phyloP scores from a whole-genome alignment of 1,140 invertebrate species.

The Vanessa tameamea region DNA sequence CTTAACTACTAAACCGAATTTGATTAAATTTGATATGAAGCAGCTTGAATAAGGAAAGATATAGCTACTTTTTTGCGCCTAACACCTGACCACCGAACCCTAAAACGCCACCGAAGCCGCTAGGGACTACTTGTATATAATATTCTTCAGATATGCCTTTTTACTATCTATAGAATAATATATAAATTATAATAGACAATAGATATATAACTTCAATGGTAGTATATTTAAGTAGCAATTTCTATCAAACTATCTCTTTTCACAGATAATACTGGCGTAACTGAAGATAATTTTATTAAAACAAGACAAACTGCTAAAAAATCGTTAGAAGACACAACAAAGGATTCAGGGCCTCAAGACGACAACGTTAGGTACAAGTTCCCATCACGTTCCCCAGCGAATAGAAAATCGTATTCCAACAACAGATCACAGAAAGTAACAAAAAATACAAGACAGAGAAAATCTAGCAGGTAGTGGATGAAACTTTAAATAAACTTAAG shows the following conservation, averaged over 20 bases:
- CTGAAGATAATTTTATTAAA: background rate
- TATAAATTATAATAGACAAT: too few species aligned
- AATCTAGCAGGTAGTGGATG: constrained; percentile 43
- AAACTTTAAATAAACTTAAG: background rate
- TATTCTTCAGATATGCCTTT: too few species aligned
- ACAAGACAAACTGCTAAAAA: background rate
- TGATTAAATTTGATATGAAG: too few species aligned
- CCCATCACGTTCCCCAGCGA: constrained; percentile 31
- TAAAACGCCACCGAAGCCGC: too few species aligned
- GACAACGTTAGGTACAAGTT: constrained; percentile 49
- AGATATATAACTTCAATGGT: too few species aligned
- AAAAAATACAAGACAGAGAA: constrained; percentile 30
- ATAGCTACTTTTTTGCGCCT: too few species aligned
- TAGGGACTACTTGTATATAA: too few species aligned
- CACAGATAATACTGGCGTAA: background rate
- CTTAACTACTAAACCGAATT: too few species aligned
- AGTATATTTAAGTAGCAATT: too few species aligned
- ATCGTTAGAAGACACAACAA: background rate
- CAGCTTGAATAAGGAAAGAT: too few species aligned
- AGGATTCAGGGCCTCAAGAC: constrained; percentile 19
- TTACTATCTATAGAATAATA: too few species aligned
- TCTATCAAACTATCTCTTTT: background rate
- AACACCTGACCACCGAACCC: too few species aligned
- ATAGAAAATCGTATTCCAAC: constrained; percentile 11
- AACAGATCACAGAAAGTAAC: constrained; percentile 26